Evolutionary conservation across 2,888 invertebrate species (phyloP), one percentile per base, ranked within the genome.

Genomic region (Nineta flava): DNA sequence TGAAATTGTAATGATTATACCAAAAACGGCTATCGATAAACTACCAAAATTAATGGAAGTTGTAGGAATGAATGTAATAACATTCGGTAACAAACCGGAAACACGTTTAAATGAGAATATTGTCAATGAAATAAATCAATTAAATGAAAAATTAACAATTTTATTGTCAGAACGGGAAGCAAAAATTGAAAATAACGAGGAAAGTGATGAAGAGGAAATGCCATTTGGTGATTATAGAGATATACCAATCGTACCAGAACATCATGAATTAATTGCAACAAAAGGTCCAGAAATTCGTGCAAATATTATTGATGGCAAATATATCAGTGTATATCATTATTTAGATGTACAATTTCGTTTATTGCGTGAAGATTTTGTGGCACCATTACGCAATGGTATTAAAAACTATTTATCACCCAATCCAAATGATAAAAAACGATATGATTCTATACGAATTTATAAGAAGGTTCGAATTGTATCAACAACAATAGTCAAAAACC

Each of bases 321-420:
- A 83, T 61, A 60, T 68, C 1, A 71, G 71, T 58, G 69, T 81
- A 1, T 72, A 80, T 44, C 78, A 87, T 58, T 92, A 92, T 61
- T 67, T 92, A 19, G 83, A 85, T 57, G 69, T 81, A n/a, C 88
- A 88, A 56, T 87, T 86, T 59, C 73, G 82, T 35, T 67, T 90
- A 34, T 61, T 91, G 46, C 67, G 86, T 32, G 87, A 91, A 67
- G 91, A 92, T 64, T 87, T 84, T 60, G 72, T 86, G 32, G 71
- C 73, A 15, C 85, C 90, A 1, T 61, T 92, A 19, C 67, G 84
- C 34, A 73, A 79, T 58, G 84, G 82, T 52, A 72, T 85, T 45
- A 53, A 56, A 47, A 52, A 58, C n/a, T 62, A 58, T 50, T 44
- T 57, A 10, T 48, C 50, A 41, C 21, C 49, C 17, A 9, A 4